phyloP scores from a whole-genome alignment of 2,888 invertebrate species.

The Harpalus rufipes region DNA sequence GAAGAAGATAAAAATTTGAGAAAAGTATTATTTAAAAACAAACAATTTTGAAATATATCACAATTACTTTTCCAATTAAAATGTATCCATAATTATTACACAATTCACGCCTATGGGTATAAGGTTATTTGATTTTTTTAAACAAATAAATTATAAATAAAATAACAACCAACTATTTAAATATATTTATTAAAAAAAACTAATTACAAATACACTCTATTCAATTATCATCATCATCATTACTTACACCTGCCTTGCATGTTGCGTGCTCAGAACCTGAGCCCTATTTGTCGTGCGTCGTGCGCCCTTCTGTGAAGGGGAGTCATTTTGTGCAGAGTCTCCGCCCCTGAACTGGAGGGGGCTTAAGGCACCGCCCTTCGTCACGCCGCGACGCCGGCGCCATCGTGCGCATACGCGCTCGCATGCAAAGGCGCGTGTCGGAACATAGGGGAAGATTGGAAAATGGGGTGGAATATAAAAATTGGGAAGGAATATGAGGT shows the following conservation, averaged over 20 bases:
- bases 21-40: not conserved
- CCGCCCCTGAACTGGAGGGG: slow-evolving; percentile 58
- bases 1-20: too few species aligned
- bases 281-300: slow-evolving; percentile 7
- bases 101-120: too few species aligned
- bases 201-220: slow-evolving; percentile 15
- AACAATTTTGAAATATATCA: not conserved
- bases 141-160: not conserved
- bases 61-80: too few species aligned
- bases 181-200: not conserved
- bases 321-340: slow-evolving; percentile 56
- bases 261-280: not conserved
- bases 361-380: slow-evolving; percentile 41
- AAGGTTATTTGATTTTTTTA: too few species aligned
- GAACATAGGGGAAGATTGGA: not conserved
- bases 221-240: not conserved
- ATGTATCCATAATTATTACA: too few species aligned
- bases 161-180: not conserved
- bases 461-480: not conserved
- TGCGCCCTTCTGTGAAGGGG: slow-evolving; percentile 33
- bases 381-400: slow-evolving; percentile 62
- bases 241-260: slow-evolving; percentile 1
- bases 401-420: slow-evolving; percentile 45
- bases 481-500: not conserved
- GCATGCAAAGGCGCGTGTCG: not conserved